These are phyloP conservation scores for Globodera ellingtonae DNA, from an alignment of 1,140 invertebrate species.

Conservation along the genomic window DNA sequence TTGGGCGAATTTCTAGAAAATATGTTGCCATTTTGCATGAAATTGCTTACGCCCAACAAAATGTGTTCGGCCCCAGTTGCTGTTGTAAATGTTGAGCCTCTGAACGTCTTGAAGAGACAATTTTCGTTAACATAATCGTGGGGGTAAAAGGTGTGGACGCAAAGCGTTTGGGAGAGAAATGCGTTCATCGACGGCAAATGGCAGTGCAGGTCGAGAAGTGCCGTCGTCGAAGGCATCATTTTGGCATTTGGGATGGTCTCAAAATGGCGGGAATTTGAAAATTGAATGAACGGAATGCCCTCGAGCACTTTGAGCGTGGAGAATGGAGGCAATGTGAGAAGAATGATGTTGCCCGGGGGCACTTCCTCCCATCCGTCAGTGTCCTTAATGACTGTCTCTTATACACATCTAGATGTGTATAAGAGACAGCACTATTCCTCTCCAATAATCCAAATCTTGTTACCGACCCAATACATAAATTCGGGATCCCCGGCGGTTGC, in stretches of 20 bases:
- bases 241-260: neutral
- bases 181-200: neutral
- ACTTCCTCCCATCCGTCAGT: constrained; percentile 5
- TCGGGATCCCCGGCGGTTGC: too few species aligned
- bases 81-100: neutral
- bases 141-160: neutral
- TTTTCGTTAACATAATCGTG: neutral
- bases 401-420: too few species aligned
- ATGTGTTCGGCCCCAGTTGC: neutral
- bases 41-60: constrained; percentile 2
- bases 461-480: too few species aligned
- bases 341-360: constrained; percentile 8
- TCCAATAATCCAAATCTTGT: too few species aligned
- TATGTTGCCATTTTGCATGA: too few species aligned
- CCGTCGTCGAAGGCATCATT: neutral
- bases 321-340: neutral
- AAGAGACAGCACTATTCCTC: too few species aligned
- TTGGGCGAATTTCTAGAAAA: too few species aligned
- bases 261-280: neutral
- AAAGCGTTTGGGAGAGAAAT: constrained; percentile 1
- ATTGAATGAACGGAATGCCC: neutral
- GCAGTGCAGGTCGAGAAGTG: neutral
- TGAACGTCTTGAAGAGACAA: neutral
- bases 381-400: neutral
- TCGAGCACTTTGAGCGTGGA: neutral